Base-by-base conservation (phyloP, 2,888 invertebrate genomes). In the Drosophila setosimentum region DNA sequence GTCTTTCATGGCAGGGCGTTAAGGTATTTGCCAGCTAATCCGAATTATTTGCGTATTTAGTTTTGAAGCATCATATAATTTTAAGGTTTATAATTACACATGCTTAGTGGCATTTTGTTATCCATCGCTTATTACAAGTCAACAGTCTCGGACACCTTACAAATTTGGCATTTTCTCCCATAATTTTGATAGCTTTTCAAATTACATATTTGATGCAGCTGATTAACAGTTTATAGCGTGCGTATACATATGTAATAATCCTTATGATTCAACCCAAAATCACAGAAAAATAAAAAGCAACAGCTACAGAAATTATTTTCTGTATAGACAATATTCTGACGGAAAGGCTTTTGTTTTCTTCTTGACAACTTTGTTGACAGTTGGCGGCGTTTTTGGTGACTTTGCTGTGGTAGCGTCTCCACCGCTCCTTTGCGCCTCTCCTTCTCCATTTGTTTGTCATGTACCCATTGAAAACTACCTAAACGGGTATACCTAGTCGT, bases 331-430 rank as follows among this genome's bases (percentile, higher is more conserved):
- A 73, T 62, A 73, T 68, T 68, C 45, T 27, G 63, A 45, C 33
- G 54, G 35, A 53, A 73, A 75, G 61, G 54, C 69, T 74, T 64
- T 50, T 40, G 35, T 69, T 65, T 74, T 54, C 54, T 59, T 62
- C 63, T 59, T 63, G 54, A 55, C 74, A 73, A 73, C 68, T 73
- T 73, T 73, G 73, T 68, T 73, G 68, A 68, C 74, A 73, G 62
- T 74, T 68, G 68, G 58, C 29, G 62, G 50, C 50, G 48, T 73
- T 68, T 73, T 50, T 45, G 73, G 45, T 62, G 61, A 73, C 48
- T 73, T 50, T 73, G 35, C 57, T 73, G 40, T 73, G 37, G 53
- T 50, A 35, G 42, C 35, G 16, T 40, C 49, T 30, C 6, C 24
- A 13, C 29, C 11, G 42, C 30, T 37, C 45, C 37, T 24, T 32